phyloP scores from a whole-genome alignment of 2,113 vertebrate species.

The Lasiurus borealis region DNA sequence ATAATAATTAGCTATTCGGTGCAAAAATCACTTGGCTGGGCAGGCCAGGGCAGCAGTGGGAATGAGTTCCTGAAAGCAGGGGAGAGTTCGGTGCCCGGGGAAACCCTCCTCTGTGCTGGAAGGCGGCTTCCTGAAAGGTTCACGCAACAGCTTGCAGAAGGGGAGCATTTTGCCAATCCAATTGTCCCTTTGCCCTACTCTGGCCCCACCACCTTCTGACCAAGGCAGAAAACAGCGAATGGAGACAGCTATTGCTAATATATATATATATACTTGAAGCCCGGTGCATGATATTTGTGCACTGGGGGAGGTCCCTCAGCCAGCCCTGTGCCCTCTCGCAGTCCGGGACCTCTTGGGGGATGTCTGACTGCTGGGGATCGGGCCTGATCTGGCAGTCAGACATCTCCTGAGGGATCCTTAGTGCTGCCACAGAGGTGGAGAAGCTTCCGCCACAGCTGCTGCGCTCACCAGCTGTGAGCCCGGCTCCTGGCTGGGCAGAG shows the following conservation, averaged over 20 bases:
- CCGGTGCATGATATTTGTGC: too few species aligned
- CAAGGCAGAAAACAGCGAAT: not conserved
- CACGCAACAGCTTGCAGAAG: not conserved
- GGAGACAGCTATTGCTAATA: not conserved
- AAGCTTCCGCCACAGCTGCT: too few species aligned
- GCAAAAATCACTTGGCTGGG: slow-evolving; percentile 57
- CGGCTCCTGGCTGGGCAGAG: too few species aligned
- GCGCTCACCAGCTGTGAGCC: too few species aligned
- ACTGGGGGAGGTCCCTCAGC: too few species aligned
- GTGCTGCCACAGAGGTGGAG: too few species aligned
- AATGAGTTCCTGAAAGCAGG: not conserved
- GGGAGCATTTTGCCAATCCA: not conserved
- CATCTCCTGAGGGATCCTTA: too few species aligned
- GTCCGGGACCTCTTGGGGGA: too few species aligned
- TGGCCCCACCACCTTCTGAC: not conserved
- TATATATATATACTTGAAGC: too few species aligned
- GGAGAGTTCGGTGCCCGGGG: slow-evolving; percentile 41
- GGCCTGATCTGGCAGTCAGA: too few species aligned
- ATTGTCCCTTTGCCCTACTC: not conserved
- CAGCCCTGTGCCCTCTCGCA: too few species aligned
- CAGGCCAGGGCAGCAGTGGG: slow-evolving; percentile 21
- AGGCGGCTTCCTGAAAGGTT: not conserved
- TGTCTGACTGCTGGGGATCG: too few species aligned
- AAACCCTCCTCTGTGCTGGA: not conserved
- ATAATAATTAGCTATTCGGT: slow-evolving; percentile 64